Percentiles rank a stretch among this genome's conserved stretches.
phyloP scores from a whole-genome alignment of 1,140 invertebrate genomes.

The Xylocopa sonorina region DNA sequence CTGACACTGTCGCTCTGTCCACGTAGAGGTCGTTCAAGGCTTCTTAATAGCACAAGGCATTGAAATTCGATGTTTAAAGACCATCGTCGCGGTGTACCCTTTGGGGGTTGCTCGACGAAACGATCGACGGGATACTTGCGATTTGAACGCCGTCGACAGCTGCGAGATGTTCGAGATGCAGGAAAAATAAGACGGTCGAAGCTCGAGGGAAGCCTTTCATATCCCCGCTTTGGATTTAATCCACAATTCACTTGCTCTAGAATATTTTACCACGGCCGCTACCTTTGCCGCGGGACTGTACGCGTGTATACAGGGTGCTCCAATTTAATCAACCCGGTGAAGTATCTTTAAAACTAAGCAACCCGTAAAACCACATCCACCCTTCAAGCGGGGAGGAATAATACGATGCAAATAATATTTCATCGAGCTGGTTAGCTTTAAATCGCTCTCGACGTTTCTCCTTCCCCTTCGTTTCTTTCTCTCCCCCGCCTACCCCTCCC shows the following conservation, averaged over 20 bases:
- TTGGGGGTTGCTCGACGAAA: background rate
- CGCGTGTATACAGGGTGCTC: background rate
- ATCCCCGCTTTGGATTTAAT: conserved; percentile 23
- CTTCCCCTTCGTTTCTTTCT: background rate
- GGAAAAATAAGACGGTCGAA: background rate
- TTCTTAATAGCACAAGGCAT: too few relatives aligned
- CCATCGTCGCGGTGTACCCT: too few relatives aligned
- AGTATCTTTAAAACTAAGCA: background rate
- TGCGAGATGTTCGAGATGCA: conserved; percentile 27
- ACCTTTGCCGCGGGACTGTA: conserved; percentile 6
- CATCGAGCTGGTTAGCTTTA: background rate
- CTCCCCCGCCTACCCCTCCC: too few relatives aligned
- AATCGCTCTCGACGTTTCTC: background rate
- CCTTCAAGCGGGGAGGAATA: background rate
- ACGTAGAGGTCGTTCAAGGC: too few relatives aligned
- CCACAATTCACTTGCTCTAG: background rate
- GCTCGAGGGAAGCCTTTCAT: conserved; percentile 22
- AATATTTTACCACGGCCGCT: conserved; percentile 16
- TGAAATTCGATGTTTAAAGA: too few relatives aligned
- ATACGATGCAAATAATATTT: background rate
- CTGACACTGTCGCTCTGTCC: too few relatives aligned
- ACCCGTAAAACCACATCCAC: background rate
- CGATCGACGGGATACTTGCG: background rate
- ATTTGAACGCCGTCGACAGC: conserved; percentile 33
- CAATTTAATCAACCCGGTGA: conserved; percentile 20